phyloP scores from a whole-genome alignment of 2,113 vertebrate species.

The Ammodytes dubius region DNA sequence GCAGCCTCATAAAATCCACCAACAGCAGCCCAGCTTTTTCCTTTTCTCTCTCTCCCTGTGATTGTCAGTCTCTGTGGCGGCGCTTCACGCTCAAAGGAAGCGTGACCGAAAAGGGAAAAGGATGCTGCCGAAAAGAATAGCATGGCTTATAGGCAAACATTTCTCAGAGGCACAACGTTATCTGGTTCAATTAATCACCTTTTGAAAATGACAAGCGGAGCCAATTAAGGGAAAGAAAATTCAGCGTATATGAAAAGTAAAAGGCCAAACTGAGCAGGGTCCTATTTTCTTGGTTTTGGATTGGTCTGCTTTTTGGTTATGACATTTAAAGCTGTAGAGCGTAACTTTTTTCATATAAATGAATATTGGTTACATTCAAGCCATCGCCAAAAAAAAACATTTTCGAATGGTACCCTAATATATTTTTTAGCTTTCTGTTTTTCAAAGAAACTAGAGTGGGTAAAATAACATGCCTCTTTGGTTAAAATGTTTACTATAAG shows the following conservation, averaged over 20 bases:
- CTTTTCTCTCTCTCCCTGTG: conserved; percentile 32
- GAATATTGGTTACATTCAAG: too few species aligned
- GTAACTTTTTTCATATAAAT: too few species aligned
- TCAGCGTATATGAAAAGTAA: not conserved
- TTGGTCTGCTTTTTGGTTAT: not conserved
- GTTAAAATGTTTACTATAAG: not conserved
- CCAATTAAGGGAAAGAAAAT: not conserved
- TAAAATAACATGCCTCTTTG: not conserved
- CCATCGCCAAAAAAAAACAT: too few species aligned
- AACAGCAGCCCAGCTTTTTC: not conserved
- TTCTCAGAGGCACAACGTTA: not conserved
- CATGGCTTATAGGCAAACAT: conserved; percentile 22
- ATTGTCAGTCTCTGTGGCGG: conserved; percentile 56
- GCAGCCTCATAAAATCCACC: conserved; percentile 47
- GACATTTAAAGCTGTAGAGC: not conserved
- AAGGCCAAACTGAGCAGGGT: not conserved
- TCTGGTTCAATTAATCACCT: not conserved
- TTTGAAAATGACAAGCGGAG: not conserved
- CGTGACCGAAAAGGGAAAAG: conserved; percentile 21
- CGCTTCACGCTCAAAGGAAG: conserved; percentile 52
- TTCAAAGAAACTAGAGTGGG: too few species aligned
- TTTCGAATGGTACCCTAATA: not conserved
- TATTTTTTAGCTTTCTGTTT: too few species aligned
- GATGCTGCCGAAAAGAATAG: conserved; percentile 26
- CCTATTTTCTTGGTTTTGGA: not conserved